Evolutionary conservation across 1,140 invertebrate genomes (phyloP).

Genomic region (Drosophila trapezifrons): DNA sequence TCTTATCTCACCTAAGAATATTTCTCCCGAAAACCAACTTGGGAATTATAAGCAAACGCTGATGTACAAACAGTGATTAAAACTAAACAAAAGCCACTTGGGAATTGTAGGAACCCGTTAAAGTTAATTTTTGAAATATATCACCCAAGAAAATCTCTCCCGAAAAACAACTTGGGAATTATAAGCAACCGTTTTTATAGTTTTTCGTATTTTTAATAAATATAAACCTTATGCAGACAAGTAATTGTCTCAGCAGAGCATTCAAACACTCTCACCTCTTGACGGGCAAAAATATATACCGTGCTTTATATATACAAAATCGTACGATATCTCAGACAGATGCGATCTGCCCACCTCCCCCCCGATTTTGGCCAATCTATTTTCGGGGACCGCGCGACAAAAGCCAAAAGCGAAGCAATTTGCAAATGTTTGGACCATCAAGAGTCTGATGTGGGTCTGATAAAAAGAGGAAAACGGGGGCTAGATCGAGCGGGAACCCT

Average conservation of each 20-base stretch:
- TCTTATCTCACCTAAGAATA: no score
- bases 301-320: conserved; percentile 79
- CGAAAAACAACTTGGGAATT: no score
- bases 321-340: conserved; percentile 72
- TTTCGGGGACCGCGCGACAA: conserved; percentile 69
- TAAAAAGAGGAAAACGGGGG: conserved; percentile 12
- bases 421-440: conserved; percentile 70
- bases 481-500: conserved; percentile 34
- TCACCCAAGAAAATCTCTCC: no score
- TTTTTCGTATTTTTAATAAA: neutral
- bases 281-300: conserved; percentile 30
- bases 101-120: no score
- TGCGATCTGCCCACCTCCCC: conserved; percentile 35
- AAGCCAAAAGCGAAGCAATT: conserved; percentile 67
- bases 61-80: no score
- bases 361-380: conserved; percentile 55
- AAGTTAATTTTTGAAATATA: no score
- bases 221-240: neutral
- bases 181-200: neutral
- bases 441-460: conserved; percentile 32
- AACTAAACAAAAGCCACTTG: no score
- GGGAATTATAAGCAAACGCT: no score
- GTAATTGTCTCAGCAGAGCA: conserved; percentile 35
- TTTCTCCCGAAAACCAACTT: no score
- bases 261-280: conserved; percentile 17